Conservation (phyloP, 2,113 vertebrate species). For the Deroptyus accipitrinus region DNA sequence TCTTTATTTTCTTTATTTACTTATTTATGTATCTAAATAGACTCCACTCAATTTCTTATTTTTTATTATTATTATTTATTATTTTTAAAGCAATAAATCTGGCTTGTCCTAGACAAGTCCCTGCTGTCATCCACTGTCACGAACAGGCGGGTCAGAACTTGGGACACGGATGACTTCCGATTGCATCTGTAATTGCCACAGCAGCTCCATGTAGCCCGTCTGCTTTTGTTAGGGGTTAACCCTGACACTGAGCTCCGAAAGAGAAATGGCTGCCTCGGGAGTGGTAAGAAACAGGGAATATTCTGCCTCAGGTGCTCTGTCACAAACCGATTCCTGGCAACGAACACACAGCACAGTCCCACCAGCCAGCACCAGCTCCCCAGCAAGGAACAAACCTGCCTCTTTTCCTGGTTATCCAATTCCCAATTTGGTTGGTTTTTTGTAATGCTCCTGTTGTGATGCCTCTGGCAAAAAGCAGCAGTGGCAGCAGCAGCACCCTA, state of each 20-base stretch:
- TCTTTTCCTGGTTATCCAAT: not conserved
- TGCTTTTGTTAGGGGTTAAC: not conserved
- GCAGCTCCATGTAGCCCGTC: not conserved
- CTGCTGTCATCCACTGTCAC: not conserved
- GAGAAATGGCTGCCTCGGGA: accelerated
- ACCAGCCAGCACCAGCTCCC: not conserved
- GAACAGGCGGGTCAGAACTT: not conserved
- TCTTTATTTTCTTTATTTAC: not conserved
- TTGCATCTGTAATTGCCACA: not conserved
- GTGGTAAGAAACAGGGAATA: not conserved
- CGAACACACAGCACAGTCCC: not conserved
- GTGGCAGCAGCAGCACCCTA: not conserved
- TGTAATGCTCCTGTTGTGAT: not conserved
- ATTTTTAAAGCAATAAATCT: not conserved
- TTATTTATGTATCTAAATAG: not conserved
- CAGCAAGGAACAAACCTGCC: not conserved
- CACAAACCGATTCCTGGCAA: not conserved
- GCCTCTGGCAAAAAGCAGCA: not conserved
- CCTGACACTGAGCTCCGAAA: not conserved
- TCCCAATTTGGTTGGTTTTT: not conserved
- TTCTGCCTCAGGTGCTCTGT: not conserved
- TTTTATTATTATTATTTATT: not conserved
- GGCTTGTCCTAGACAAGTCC: not conserved
- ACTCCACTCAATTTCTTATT: not conserved
- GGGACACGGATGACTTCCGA: accelerated